A percentile compares a stretch with the other conserved stretches of the same genome.
These are phyloP conservation scores for Enteromius paludinosus DNA, from an alignment of 2,797 vertebrate species.

Conservation along the genomic window DNA sequence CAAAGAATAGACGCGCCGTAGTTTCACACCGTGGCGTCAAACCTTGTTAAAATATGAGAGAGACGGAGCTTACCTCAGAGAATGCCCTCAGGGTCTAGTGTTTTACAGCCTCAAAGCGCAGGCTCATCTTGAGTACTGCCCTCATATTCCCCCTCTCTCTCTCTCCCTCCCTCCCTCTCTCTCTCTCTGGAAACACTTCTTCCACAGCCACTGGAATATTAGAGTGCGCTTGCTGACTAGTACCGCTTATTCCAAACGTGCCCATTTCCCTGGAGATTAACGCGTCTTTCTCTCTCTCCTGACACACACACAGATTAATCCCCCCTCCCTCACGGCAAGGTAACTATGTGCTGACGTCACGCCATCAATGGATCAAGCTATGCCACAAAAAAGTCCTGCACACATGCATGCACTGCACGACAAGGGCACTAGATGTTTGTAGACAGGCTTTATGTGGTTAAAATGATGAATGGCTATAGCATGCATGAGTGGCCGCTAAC, in stretches of 20 bases:
- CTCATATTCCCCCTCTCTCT: slow-evolving; percentile 47
- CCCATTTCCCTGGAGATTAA: slow-evolving; percentile 77
- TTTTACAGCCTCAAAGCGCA: slow-evolving; percentile 55
- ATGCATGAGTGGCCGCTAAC: not conserved
- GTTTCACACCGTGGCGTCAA: slow-evolving; percentile 43
- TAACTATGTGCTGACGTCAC: slow-evolving; percentile 77
- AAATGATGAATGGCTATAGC: slow-evolving; percentile 23
- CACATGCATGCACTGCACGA: slow-evolving; percentile 63
- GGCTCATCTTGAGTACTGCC: slow-evolving; percentile 49
- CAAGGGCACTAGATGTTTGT: not conserved
- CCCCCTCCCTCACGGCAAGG: slow-evolving; percentile 72
- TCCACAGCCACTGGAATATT: slow-evolving; percentile 51
- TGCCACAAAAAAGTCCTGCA: slow-evolving; percentile 64
- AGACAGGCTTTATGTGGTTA: not conserved
- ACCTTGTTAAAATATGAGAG: slow-evolving; percentile 19
- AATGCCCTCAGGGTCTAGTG: slow-evolving; percentile 55
- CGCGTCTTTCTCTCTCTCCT: slow-evolving; percentile 71
- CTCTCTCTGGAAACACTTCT: slow-evolving; percentile 46
- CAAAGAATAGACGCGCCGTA: slow-evolving; percentile 19
- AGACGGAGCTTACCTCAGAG: slow-evolving; percentile 49
- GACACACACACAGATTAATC: slow-evolving; percentile 73
- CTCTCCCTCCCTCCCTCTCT: slow-evolving; percentile 47
- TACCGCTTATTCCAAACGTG: slow-evolving; percentile 64
- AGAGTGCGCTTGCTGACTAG: slow-evolving; percentile 57
- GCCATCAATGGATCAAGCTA: slow-evolving; percentile 75